Percentiles rank a stretch among this genome's conserved stretches.
Evolutionary conservation across 2,113 vertebrate genomes (phyloP).

Genomic region (Sprattus sprattus): DNA sequence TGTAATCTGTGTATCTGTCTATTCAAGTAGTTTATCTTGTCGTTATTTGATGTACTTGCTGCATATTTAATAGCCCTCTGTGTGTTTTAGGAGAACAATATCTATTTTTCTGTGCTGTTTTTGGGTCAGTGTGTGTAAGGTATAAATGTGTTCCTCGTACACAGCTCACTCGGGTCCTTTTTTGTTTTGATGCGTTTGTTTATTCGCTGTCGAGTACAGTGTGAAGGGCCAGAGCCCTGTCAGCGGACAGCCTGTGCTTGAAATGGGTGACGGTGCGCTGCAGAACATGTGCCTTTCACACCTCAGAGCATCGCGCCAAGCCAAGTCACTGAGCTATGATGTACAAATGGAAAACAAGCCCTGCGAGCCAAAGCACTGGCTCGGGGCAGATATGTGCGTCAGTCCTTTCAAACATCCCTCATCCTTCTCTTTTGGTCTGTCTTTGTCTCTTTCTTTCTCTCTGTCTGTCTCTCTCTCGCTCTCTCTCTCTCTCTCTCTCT

Average conservation of each 20-base stretch:
- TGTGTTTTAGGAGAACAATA: background rate
- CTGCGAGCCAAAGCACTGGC: background rate
- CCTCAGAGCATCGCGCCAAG: background rate
- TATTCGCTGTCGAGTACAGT: background rate
- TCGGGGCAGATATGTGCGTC: background rate
- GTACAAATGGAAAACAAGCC: constrained; percentile 16
- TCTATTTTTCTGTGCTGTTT: too few relatives aligned
- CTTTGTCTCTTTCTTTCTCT: background rate
- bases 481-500: too few relatives aligned
- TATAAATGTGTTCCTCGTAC: background rate
- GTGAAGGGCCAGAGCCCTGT: background rate
- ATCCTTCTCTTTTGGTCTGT: background rate
- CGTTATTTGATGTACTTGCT: background rate
- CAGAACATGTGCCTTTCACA: background rate
- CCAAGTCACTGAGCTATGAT: background rate
- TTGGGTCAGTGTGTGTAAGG: background rate
- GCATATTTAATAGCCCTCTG: background rate
- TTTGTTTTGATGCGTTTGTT: constrained; percentile 5
- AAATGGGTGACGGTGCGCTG: background rate
- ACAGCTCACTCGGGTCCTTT: background rate
- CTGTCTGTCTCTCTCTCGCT: background rate
- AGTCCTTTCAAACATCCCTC: background rate
- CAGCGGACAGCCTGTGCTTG: constrained; percentile 5
- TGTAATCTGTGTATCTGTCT: background rate
- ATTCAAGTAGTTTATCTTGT: background rate